Evolutionary conservation across 2,797 vertebrate genomes (phyloP).

Genomic region (Pteronotus mesoamericanus): DNA sequence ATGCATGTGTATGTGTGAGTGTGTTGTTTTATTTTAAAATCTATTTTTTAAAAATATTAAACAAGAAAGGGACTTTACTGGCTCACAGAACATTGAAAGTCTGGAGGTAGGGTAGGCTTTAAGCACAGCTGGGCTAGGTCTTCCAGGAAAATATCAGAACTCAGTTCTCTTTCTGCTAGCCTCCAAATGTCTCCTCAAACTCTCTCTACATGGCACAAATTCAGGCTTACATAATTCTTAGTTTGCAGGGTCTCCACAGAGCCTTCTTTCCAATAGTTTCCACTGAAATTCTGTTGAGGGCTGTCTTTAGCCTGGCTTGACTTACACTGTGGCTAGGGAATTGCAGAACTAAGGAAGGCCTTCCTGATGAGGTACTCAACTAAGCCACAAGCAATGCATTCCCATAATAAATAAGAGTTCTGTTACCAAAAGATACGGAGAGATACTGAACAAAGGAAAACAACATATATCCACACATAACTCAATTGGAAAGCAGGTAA

Average conservation of each 20-base stretch:
- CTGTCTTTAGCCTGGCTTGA: constrained; percentile 40
- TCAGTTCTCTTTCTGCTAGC: constrained; percentile 49
- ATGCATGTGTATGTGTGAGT: background rate
- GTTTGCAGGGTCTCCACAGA: constrained; percentile 7
- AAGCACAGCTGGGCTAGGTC: constrained; percentile 72
- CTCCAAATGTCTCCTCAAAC: constrained; percentile 47
- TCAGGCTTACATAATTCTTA: constrained; percentile 13
- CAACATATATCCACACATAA: constrained; percentile 35
- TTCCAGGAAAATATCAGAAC: constrained; percentile 60
- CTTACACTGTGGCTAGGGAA: constrained; percentile 8
- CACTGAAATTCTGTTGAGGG: constrained; percentile 30
- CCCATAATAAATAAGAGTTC: constrained; percentile 52
- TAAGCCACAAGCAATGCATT: constrained; percentile 48
- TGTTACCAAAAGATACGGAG: constrained; percentile 30
- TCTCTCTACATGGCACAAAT: background rate
- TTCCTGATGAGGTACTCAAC: constrained; percentile 36
- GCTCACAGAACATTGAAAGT: constrained; percentile 73
- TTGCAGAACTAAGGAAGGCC: constrained; percentile 27
- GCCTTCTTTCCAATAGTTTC: constrained; percentile 47
- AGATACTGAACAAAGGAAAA: constrained; percentile 44
- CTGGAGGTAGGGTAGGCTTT: constrained; percentile 72
- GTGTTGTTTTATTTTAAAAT: background rate
- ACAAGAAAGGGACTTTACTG: constrained; percentile 75
- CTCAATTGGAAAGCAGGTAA: background rate
- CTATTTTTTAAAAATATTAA: constrained; percentile 39